These are phyloP conservation scores for Bos javanicus DNA, from an alignment of 2,113 vertebrate genomes.

Conservation along the genomic window DNA sequence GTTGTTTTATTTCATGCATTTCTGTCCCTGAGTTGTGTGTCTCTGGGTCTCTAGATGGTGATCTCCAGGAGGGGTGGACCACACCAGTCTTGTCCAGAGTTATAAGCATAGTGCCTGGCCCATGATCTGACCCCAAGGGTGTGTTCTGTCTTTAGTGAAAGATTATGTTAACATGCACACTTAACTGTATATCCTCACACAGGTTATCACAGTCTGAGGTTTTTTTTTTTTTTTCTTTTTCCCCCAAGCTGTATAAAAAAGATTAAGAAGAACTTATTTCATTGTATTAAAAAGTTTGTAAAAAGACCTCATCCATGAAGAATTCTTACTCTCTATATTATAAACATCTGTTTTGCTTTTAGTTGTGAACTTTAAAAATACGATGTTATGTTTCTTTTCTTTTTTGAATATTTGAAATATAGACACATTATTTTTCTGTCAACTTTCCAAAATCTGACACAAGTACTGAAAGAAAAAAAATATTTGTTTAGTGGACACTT, in stretches of 20 bases:
- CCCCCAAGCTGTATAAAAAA: neutral
- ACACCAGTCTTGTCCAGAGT: neutral
- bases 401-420: neutral
- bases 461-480: neutral
- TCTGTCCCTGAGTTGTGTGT: neutral
- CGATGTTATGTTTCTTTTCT: neutral
- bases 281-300: neutral
- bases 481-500: neutral
- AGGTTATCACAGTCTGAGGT: neutral
- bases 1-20: neutral
- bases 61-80: neutral
- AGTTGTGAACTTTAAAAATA: neutral
- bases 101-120: neutral
- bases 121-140: neutral
- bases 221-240: too few species aligned
- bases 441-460: neutral
- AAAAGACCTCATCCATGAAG: neutral
- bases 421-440: neutral
- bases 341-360: neutral
- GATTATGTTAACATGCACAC: neutral
- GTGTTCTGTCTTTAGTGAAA: neutral
- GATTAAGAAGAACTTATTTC: neutral
- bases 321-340: neutral
- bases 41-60: neutral
- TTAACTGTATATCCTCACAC: neutral